These are phyloP conservation scores for Carpatolechia fugitivella DNA, from an alignment of 2,888 invertebrate species.

Conservation along the genomic window DNA sequence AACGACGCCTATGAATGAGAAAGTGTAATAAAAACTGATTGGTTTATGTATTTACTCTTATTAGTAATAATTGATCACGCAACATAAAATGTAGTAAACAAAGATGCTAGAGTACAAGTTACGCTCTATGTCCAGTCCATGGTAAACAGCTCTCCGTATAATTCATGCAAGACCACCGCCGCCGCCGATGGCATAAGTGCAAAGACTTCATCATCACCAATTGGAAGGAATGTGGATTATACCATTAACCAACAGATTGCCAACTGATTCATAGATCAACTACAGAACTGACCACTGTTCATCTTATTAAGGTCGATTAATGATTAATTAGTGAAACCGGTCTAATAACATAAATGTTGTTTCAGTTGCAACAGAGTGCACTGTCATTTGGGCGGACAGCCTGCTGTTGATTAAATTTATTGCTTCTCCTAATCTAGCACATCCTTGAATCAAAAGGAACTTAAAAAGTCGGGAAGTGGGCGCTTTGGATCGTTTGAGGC, in stretches of 20 bases:
- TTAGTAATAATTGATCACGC: slow-evolving; percentile 5
- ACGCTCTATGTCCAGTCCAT: slow-evolving; percentile 27
- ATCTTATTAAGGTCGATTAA: slow-evolving; percentile 33
- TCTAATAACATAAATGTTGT: background rate
- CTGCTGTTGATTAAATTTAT: slow-evolving; percentile 31
- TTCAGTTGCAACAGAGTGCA: slow-evolving; percentile 6
- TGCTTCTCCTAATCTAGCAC: slow-evolving; percentile 29
- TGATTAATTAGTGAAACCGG: background rate
- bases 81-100: slow-evolving; percentile 16
- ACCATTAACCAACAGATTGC: slow-evolving; percentile 10
- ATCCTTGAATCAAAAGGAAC: slow-evolving; percentile 35
- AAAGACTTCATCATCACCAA: slow-evolving; percentile 13
- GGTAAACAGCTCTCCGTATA: slow-evolving; percentile 22
- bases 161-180: background rate
- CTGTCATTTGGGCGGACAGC: slow-evolving; percentile 4
- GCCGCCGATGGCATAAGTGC: slow-evolving; percentile 24
- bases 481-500: slow-evolving; percentile 13
- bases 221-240: slow-evolving; percentile 18
- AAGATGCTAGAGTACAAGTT: slow-evolving; percentile 28
- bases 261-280: slow-evolving; percentile 28
- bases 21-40: no score
- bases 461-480: slow-evolving; percentile 13
- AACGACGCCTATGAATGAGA: no score
- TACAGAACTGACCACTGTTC: slow-evolving; percentile 24
- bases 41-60: slow-evolving; percentile 8